phyloP scores from a whole-genome alignment of 2,797 vertebrate species.

The Thamnophis elegans region DNA sequence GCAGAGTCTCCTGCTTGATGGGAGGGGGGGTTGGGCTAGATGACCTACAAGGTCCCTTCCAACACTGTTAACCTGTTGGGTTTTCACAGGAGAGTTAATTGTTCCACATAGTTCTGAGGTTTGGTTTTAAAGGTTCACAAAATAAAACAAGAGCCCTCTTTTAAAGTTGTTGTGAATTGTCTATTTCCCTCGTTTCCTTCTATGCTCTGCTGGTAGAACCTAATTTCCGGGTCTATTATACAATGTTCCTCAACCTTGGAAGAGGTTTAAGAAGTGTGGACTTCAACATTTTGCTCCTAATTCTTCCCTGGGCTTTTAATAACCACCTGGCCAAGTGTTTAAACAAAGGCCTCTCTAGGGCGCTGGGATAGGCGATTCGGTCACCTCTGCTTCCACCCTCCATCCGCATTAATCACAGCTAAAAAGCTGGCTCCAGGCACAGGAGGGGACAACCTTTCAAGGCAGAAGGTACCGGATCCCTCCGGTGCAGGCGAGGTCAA shows the following conservation, averaged over 20 bases:
- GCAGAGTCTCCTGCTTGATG: too few species aligned
- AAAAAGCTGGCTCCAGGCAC: not conserved
- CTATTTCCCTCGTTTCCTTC: not conserved
- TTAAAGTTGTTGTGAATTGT: not conserved
- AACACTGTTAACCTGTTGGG: too few species aligned
- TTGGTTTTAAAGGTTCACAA: not conserved
- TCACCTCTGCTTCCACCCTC: slow-evolving; percentile 3
- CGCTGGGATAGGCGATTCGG: not conserved
- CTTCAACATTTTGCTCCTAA: not conserved
- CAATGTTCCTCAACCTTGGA: not conserved
- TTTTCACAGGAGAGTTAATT: not conserved
- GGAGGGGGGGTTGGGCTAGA: too few species aligned
- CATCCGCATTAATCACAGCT: slow-evolving; percentile 17
- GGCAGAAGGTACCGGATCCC: not conserved
- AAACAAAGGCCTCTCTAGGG: not conserved
- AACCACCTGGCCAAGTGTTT: not conserved
- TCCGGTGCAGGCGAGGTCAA: not conserved
- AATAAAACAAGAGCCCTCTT: not conserved
- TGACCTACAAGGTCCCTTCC: too few species aligned
- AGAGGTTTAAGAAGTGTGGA: not conserved
- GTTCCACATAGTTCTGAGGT: not conserved
- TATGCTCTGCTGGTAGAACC: not conserved
- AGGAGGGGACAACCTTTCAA: not conserved
- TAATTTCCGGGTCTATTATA: not conserved
- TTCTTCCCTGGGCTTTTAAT: not conserved